Percentiles rank a stretch among this genome's conserved stretches.
These are phyloP conservation scores for Caenorhabditis doughertyi DNA, from an alignment of 2,888 invertebrate genomes.

Conservation along the genomic window DNA sequence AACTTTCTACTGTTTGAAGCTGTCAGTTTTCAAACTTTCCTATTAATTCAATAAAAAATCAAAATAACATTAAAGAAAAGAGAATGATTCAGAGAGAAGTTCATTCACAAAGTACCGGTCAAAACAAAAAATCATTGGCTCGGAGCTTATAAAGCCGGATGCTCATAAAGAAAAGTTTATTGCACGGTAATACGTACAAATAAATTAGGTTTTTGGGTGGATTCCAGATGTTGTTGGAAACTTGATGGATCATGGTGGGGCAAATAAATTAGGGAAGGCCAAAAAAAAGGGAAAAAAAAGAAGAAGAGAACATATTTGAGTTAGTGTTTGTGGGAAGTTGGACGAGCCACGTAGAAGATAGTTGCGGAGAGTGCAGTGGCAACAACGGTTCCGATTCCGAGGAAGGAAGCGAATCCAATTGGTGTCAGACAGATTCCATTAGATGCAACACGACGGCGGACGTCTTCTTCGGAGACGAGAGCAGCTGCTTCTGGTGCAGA, in stretches of 20 bases:
- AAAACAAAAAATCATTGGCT: conserved; percentile 45
- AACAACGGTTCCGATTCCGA: conserved; percentile 69
- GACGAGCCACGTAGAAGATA: conserved; percentile 69
- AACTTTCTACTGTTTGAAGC: background rate
- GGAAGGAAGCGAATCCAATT: conserved; percentile 71
- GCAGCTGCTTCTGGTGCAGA: conserved; percentile 63
- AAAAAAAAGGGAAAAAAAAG: background rate
- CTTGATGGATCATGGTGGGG: conserved; percentile 46
- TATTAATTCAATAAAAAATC: background rate
- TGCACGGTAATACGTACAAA: conserved; percentile 61
- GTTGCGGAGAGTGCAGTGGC: conserved; percentile 71
- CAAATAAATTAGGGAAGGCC: conserved; percentile 57
- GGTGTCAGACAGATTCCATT: conserved; percentile 70
- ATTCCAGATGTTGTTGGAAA: too few species aligned
- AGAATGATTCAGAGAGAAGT: conserved; percentile 35
- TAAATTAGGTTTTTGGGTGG: conserved; percentile 35
- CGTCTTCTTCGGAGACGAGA: conserved; percentile 51
- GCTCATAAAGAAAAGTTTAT: conserved; percentile 58
- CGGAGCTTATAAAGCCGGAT: conserved; percentile 26
- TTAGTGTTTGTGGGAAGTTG: conserved; percentile 65
- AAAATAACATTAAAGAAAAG: background rate
- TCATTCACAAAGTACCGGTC: conserved; percentile 55
- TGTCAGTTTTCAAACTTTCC: background rate
- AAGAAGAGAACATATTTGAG: conserved; percentile 16
- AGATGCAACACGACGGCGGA: conserved; percentile 37